These are phyloP conservation scores for Pogonocherus hispidulus DNA, from an alignment of 2,888 invertebrate species.

Conservation along the genomic window DNA sequence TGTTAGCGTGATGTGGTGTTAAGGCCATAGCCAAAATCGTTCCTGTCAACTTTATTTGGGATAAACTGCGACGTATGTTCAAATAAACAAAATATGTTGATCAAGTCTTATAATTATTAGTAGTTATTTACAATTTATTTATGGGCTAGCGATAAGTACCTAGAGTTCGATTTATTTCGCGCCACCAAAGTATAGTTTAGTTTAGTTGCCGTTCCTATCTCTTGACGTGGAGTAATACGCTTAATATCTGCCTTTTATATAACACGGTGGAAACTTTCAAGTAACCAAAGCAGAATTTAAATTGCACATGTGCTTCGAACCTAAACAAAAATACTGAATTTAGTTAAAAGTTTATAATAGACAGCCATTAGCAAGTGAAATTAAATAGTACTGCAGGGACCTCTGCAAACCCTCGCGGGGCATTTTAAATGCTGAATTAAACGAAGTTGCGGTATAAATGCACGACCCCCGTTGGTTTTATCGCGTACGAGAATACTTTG, in stretches of 20 bases:
- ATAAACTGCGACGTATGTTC: too few relatives aligned
- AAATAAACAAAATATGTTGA: too few relatives aligned
- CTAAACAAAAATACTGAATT: conserved; percentile 26
- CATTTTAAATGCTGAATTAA: conserved; percentile 34
- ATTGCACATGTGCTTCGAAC: conserved; percentile 7
- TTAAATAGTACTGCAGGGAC: conserved; percentile 40
- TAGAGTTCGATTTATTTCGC: too few relatives aligned
- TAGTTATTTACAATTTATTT: too few relatives aligned
- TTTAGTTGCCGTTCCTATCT: not conserved
- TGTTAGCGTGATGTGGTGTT: too few relatives aligned
- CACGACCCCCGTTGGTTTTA: conserved; percentile 9
- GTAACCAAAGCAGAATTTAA: conserved; percentile 8
- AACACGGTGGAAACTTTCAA: not conserved
- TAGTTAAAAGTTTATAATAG: conserved; percentile 45
- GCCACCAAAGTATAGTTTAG: too few relatives aligned
- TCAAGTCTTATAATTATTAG: too few relatives aligned
- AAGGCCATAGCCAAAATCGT: too few relatives aligned
- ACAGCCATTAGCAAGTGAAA: conserved; percentile 46
- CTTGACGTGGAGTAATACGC: not conserved
- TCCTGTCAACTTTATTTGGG: too few relatives aligned
- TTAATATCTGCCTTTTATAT: not conserved
- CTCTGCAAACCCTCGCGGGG: conserved; percentile 16
- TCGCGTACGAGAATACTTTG: not conserved
- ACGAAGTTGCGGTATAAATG: conserved; percentile 34
- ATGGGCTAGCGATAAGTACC: too few relatives aligned